Conservation (phyloP, 2,113 vertebrate species). For the Pipra filicauda region DNA sequence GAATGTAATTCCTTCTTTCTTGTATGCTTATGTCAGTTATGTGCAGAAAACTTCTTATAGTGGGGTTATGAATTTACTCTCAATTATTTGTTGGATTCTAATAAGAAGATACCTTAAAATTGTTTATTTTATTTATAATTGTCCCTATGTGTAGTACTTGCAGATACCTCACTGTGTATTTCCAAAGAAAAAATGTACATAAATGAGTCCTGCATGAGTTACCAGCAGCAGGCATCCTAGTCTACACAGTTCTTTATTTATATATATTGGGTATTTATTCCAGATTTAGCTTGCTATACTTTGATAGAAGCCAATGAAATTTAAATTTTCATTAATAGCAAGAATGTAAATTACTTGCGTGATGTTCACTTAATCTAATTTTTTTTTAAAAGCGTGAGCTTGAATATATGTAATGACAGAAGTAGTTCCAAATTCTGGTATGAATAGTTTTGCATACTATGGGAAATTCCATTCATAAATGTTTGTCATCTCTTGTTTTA, state of each 20-base stretch:
- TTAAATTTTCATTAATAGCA: neutral
- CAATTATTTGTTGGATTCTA: neutral
- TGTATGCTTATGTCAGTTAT: neutral
- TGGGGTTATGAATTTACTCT: neutral
- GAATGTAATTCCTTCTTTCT: neutral
- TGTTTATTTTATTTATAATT: neutral
- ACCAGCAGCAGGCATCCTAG: neutral
- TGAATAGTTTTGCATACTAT: neutral
- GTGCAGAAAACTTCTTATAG: neutral
- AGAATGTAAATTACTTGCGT: neutral
- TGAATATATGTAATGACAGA: neutral
- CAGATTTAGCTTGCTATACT: neutral
- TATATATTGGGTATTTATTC: neutral
- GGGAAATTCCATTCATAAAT: neutral
- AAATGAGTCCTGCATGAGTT: neutral
- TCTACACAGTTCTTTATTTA: neutral
- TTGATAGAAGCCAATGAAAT: neutral
- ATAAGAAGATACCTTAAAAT: neutral
- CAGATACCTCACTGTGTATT: neutral
- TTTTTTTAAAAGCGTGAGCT: neutral
- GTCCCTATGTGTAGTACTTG: neutral
- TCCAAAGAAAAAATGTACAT: neutral
- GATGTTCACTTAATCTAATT: neutral
- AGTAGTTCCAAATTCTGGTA: neutral
- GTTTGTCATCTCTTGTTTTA: neutral